These are phyloP conservation scores for Phrynosoma platyrhinos DNA, from an alignment of 2,113 vertebrate genomes.

Conservation along the genomic window DNA sequence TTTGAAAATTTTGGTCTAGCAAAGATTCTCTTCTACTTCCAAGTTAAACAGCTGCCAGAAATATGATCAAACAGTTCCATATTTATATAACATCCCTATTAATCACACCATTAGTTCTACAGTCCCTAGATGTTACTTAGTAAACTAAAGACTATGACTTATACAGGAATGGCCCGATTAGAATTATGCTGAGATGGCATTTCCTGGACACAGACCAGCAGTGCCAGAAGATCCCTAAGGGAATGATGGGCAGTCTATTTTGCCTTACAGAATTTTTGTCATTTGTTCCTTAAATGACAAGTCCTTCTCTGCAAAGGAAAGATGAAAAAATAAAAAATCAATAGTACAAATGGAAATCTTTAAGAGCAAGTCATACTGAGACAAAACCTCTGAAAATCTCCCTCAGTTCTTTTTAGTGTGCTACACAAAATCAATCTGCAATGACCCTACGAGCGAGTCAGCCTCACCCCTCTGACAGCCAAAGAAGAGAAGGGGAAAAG, in stretches of 20 bases:
- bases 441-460: constrained; percentile 73
- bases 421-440: constrained; percentile 81
- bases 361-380: constrained; percentile 70
- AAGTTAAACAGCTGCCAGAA: constrained; percentile 59
- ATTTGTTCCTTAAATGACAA: constrained; percentile 53
- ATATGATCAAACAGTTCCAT: constrained; percentile 45
- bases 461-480: constrained; percentile 70
- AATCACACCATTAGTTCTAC: constrained; percentile 58
- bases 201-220: constrained; percentile 45
- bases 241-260: constrained; percentile 54
- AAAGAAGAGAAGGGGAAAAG: constrained; percentile 49
- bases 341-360: constrained; percentile 76
- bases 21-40: constrained; percentile 61
- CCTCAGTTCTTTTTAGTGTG: constrained; percentile 72
- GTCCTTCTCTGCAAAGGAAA: constrained; percentile 57
- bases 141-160: constrained; percentile 46
- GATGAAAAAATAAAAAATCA: constrained; percentile 70
- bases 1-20: constrained; percentile 60
- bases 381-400: constrained; percentile 69
- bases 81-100: constrained; percentile 57
- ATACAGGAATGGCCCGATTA: constrained; percentile 55
- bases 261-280: constrained; percentile 48
- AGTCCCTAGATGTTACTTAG: constrained; percentile 24
- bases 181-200: constrained; percentile 34
- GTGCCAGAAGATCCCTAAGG: constrained; percentile 41